Evolutionary conservation across 1,140 invertebrate species (phyloP), one percentile per base, ranked within the genome.

Genomic region (Brachionus calyciflorus): DNA sequence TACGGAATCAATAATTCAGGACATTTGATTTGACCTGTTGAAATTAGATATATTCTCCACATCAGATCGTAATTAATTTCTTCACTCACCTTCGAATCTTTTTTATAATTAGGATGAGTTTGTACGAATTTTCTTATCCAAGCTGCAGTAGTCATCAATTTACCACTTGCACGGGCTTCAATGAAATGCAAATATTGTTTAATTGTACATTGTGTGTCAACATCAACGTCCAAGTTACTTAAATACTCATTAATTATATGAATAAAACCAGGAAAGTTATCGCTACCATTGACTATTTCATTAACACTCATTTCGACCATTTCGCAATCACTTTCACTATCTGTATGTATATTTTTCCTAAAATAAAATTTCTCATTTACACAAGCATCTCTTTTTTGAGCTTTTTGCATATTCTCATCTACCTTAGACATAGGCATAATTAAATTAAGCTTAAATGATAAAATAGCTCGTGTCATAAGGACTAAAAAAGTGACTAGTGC

Each of bases 401-500:
- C 94, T 63, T 89, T 91, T 80, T 91, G 89, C 94, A 99, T 96
- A 85, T 99, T 99, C 85, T 98, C 94, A 84, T 98, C 96, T 46
- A 98, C 93, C 90, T 91, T 96, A 79, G 94, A 98, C 78, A 99
- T 96, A 6, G 96, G 96, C 84, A 98, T 94, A 1, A 99, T 87
- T 80, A 99, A 92, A 86, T 97, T 96, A 12, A 99, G 88, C 79
- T 94, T 90, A 85, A 96, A 99, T 14, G 95, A 95, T 24, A 99
- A 87, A 80, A 99, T 98, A 41, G 97, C 95, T 79, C 97, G 86
- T 0, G 97, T 99, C 46, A 99, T 88, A 40, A 99, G 85, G 0
- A 99, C 96, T 6, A 99, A 90, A 85, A 99, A 99, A 81, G 95
- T 96, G 14, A 96, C 95, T 80, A 95, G 93, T 2, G 96, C 96